These are phyloP conservation scores for Pogonocherus hispidulus DNA, from an alignment of 2,888 invertebrate genomes.

Conservation along the genomic window DNA sequence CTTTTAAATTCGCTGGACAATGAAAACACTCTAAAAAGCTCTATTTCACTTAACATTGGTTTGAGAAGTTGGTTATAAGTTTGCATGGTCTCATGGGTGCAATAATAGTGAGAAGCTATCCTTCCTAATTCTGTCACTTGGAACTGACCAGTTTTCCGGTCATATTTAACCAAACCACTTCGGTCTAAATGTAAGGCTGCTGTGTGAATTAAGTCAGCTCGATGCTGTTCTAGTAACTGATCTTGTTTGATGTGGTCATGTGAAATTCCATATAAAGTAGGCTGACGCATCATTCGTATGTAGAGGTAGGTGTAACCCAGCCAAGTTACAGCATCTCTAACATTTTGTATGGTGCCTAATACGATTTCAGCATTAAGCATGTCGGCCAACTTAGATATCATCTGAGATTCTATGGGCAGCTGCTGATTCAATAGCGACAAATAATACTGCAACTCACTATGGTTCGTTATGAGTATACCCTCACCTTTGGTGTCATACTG, in stretches of 20 bases:
- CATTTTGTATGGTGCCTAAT: conserved; percentile 89
- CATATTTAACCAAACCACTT: conserved; percentile 95
- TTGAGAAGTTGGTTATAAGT: conserved; percentile 97
- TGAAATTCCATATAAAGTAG: conserved; percentile 90
- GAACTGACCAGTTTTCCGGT: conserved; percentile 90
- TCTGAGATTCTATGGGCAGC: conserved; percentile 97
- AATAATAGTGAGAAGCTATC: conserved; percentile 98
- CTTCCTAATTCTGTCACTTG: conserved; percentile 90
- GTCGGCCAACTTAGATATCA: conserved; percentile 93
- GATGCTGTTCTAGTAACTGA: conserved; percentile 85
- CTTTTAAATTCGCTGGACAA: conserved; percentile 96
- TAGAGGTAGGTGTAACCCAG: conserved; percentile 97
- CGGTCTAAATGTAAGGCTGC: conserved; percentile 93
- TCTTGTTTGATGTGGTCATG: conserved; percentile 86
- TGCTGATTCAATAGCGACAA: conserved; percentile 98
- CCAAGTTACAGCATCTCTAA: conserved; percentile 94
- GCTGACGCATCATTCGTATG: conserved; percentile 85
- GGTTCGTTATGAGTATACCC: conserved; percentile 97
- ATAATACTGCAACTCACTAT: conserved; percentile 98
- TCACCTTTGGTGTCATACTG: conserved; percentile 99
- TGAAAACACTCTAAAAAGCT: conserved; percentile 97
- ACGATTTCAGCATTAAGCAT: conserved; percentile 99
- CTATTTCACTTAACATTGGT: conserved; percentile 97
- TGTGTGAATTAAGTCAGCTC: conserved; percentile 96
- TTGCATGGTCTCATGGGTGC: conserved; percentile 96